Percentiles rank a stretch among this genome's conserved stretches.
phyloP scores from a whole-genome alignment of 2,113 vertebrate genomes.

The Isurus oxyrinchus region DNA sequence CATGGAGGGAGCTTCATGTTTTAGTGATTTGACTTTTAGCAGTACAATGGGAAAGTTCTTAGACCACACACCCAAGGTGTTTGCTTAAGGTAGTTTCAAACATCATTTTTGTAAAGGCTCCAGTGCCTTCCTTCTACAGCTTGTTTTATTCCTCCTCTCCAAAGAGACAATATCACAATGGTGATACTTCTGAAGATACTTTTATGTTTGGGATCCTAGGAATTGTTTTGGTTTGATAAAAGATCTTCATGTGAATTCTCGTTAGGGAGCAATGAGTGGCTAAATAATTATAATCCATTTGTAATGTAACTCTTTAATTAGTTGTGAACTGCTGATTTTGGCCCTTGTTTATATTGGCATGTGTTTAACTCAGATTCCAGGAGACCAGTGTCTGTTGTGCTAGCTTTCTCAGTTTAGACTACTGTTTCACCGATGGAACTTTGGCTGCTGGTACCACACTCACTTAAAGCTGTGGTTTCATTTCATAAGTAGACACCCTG shows the following conservation, averaged over 20 bases:
- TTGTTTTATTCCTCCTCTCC: neutral
- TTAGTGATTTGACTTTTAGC: neutral
- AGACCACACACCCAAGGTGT: neutral
- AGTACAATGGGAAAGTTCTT: neutral
- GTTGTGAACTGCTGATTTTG: neutral
- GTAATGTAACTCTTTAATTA: neutral
- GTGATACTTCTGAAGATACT: neutral
- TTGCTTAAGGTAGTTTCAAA: neutral
- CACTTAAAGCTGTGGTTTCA: no score
- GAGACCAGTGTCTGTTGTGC: neutral
- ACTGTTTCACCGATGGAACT: no score
- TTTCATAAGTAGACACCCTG: no score
- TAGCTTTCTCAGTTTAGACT: neutral
- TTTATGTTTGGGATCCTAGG: neutral
- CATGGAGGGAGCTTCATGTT: neutral
- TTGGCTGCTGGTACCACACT: no score
- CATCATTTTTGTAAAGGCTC: neutral
- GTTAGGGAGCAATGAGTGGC: neutral
- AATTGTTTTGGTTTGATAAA: neutral
- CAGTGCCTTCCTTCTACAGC: neutral
- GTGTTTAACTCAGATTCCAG: neutral
- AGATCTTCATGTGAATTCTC: neutral
- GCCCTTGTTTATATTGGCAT: neutral
- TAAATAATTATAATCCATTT: neutral
- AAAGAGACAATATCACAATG: neutral